Evolutionary conservation across 2,797 vertebrate species (phyloP).

Genomic region (Hydrocynus forskahlii): DNA sequence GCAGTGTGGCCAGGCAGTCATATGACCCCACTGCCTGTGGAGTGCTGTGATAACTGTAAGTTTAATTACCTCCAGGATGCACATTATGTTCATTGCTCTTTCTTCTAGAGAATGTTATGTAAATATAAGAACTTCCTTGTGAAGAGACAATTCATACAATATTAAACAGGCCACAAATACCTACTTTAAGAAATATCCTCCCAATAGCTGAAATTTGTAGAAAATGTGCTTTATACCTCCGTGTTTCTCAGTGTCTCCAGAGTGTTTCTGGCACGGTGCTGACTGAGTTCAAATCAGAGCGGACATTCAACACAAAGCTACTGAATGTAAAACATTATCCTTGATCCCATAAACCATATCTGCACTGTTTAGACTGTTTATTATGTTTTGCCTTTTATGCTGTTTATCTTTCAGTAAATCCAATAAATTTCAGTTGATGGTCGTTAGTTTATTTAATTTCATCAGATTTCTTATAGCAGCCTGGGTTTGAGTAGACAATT

Average conservation of each 20-base stretch:
- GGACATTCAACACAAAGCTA: neutral
- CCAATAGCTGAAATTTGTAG: neutral
- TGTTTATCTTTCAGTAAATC: slow-evolving; percentile 3
- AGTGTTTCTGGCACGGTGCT: neutral
- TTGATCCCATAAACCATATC: too few species aligned
- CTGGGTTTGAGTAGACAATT: neutral
- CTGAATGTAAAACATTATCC: too few species aligned
- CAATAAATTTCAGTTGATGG: neutral
- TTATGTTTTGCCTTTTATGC: neutral
- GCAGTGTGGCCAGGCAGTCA: slow-evolving; percentile 28
- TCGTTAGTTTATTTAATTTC: neutral
- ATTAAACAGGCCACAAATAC: neutral
- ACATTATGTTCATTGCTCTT: slow-evolving; percentile 5
- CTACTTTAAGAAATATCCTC: neutral
- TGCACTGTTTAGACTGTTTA: neutral
- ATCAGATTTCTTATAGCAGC: neutral
- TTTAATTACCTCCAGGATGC: slow-evolving; percentile 37
- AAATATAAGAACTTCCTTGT: neutral
- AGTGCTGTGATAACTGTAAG: slow-evolving; percentile 40
- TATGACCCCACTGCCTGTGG: slow-evolving; percentile 46
- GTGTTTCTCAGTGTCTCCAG: neutral
- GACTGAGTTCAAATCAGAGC: neutral
- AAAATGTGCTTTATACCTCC: slow-evolving; percentile 1
- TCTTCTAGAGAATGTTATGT: neutral
- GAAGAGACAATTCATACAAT: too few species aligned